A percentile compares a stretch with the other conserved stretches of the same genome.
phyloP scores from a whole-genome alignment of 1,140 invertebrate species.

The Zaprionus ornatus region DNA sequence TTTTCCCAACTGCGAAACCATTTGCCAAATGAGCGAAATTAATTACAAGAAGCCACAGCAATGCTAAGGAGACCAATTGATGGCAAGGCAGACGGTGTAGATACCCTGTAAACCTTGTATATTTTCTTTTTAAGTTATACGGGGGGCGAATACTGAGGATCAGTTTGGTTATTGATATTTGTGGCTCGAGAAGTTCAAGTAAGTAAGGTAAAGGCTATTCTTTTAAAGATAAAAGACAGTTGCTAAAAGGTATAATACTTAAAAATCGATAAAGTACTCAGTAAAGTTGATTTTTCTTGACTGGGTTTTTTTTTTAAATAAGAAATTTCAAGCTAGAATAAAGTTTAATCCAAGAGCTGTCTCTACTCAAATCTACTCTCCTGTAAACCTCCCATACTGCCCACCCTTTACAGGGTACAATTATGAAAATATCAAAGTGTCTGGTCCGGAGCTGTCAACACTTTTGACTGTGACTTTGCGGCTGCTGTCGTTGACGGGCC shows the following conservation, averaged over 20 bases:
- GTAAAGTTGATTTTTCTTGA: too few species aligned
- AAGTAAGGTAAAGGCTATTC: too few species aligned
- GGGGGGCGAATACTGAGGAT: too few species aligned
- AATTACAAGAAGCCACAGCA: slow-evolving; percentile 73
- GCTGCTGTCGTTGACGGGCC: slow-evolving; percentile 55
- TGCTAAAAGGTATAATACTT: too few species aligned
- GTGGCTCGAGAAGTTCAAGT: too few species aligned
- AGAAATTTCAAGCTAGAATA: background rate
- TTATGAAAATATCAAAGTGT: slow-evolving; percentile 43
- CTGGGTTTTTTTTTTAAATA: background rate
- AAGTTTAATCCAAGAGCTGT: background rate
- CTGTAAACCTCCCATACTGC: background rate
- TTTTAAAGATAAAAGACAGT: too few species aligned
- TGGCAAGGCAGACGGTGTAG: background rate
- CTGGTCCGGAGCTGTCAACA: slow-evolving; percentile 63
- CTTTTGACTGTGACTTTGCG: slow-evolving; percentile 31
- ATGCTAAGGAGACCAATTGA: slow-evolving; percentile 1
- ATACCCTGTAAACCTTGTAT: background rate
- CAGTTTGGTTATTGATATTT: too few species aligned
- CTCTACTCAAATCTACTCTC: background rate
- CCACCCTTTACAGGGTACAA: slow-evolving; percentile 14
- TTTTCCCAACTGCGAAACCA: slow-evolving; percentile 53
- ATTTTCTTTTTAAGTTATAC: background rate
- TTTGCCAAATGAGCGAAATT: slow-evolving; percentile 77
- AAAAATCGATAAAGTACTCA: too few species aligned